These are phyloP conservation scores for Chaitophorus viminalis DNA, from an alignment of 2,888 invertebrate genomes.

Conservation along the genomic window DNA sequence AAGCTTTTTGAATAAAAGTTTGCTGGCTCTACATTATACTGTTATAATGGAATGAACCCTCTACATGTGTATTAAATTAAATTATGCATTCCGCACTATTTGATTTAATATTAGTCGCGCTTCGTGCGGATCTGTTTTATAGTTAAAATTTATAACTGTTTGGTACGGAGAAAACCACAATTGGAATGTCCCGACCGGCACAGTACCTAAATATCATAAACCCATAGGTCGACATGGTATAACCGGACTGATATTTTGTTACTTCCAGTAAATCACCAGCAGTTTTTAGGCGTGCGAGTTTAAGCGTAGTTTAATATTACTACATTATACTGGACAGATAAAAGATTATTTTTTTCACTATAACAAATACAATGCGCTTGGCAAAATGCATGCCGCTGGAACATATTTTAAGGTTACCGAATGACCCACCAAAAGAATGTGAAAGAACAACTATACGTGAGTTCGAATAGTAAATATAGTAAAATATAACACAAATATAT, in stretches of 20 bases:
- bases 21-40: too few relatives aligned
- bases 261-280: not conserved
- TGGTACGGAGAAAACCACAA: not conserved
- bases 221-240: not conserved
- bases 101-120: not conserved
- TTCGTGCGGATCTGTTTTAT: not conserved
- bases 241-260: constrained; percentile 11
- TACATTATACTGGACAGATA: not conserved
- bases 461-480: not conserved
- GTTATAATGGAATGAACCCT: too few relatives aligned
- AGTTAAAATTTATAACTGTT: not conserved
- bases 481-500: not conserved
- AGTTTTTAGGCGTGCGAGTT: not conserved
- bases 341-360: not conserved
- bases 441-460: constrained; percentile 19
- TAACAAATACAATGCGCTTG: not conserved
- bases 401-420: constrained; percentile 32
- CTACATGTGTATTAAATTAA: too few relatives aligned
- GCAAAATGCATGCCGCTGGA: not conserved
- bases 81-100: not conserved
- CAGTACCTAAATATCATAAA: not conserved
- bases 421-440: constrained; percentile 45
- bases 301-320: not conserved
- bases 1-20: too few relatives aligned
- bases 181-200: not conserved